These are phyloP conservation scores for Eubasilissa splendida DNA, from an alignment of 2,888 invertebrate species.

Conservation along the genomic window DNA sequence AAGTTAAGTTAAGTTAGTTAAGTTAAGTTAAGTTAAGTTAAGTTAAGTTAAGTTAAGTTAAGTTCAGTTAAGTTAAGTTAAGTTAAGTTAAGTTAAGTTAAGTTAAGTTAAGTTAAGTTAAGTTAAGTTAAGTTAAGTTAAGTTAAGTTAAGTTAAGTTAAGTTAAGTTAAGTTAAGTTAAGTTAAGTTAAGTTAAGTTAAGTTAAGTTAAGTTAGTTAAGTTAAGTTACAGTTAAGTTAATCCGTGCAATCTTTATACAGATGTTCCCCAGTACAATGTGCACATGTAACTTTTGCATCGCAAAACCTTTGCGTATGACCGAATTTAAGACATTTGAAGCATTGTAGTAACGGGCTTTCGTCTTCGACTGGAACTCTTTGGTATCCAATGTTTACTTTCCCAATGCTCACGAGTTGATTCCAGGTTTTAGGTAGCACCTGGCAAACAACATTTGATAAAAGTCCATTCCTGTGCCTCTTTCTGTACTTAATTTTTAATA, in stretches of 20 bases:
- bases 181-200: no score
- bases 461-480: constrained; percentile 7
- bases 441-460: constrained; percentile 12
- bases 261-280: not conserved
- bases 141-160: no score
- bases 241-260: not conserved
- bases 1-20: no score
- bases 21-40: no score
- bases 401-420: not conserved
- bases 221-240: no score
- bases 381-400: not conserved
- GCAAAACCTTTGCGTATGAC: not conserved
- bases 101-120: no score
- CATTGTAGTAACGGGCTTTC: not conserved
- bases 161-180: no score
- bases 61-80: no score
- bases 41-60: no score
- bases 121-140: no score
- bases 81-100: no score
- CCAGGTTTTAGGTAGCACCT: not conserved
- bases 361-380: not conserved
- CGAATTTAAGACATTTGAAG: not conserved
- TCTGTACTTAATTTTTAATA: constrained; percentile 11
- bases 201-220: no score
- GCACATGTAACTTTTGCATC: not conserved